Evolutionary conservation across 2,113 vertebrate species (phyloP), one percentile per base, ranked within the genome.

Genomic region (Alligator sinensis): DNA sequence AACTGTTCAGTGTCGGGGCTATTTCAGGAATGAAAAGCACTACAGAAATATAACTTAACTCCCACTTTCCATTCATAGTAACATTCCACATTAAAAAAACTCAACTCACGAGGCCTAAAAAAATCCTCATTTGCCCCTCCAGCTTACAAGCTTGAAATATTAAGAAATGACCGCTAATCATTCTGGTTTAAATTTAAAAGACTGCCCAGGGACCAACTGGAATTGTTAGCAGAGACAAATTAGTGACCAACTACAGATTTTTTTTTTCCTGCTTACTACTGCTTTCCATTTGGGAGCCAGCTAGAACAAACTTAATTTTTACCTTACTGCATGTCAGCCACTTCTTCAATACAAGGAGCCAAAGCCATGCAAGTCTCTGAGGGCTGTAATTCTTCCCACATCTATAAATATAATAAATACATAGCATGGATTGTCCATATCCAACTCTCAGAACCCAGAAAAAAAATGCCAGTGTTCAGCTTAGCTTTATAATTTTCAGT

Each of bases 281-380:
- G 55, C 58, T 79, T 68, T n/a, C n/a, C n/a, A 59, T 78, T 58
- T 78, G 22, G 10, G 7, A 24, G 38, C 75, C 25, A 64, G 7
- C 2, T n/a, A 72, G 77, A 57, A n/a, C 16, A 66, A 55, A 30
- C 19, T 47, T 47, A n/a, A n/a, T n/a, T n/a, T n/a, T 91, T 98
- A 99, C 99, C 98, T 98, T 97, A 89, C 98, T 98, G 58, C 96
- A 96, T 58, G 97, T 78, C 79, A 98, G 98, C 98, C 98, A 98
- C 92, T 98, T 98, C 94, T 99, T 98, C 93, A 99, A 96, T 66
- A 99, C 98, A 93, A 99, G 98, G 94, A 99, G 98, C 99, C 99
- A 99, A 87, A 99, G 94, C 99, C 99, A 99, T 9, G 99, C 98
- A 92, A 99, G 96, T 96, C 84, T 98, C 95, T 99, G 98, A 38